Conservation (phyloP, 2,888 invertebrate genomes). For the Pteria penguin region DNA sequence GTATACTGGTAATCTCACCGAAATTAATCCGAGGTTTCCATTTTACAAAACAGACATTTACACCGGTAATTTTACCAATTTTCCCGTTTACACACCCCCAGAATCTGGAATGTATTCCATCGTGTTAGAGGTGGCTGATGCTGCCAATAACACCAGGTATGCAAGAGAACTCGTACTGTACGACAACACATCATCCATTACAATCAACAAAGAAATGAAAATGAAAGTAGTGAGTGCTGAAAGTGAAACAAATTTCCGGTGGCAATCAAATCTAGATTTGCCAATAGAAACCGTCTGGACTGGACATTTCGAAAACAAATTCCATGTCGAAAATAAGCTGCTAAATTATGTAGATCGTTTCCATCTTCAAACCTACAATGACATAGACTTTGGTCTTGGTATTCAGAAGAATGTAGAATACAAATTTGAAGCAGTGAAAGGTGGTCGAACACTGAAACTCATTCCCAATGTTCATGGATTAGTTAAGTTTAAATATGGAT, state of each 20-base stretch:
- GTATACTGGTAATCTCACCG: constrained; percentile 8
- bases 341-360: constrained; percentile 50
- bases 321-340: constrained; percentile 46
- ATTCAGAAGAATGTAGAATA: constrained; percentile 13
- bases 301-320: constrained; percentile 53
- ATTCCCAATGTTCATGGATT: constrained; percentile 55
- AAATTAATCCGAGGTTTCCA: not conserved
- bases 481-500: constrained; percentile 45
- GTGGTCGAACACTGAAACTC: constrained; percentile 41
- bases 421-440: constrained; percentile 49
- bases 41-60: not conserved
- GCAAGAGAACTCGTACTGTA: constrained; percentile 55
- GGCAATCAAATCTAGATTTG: constrained; percentile 42
- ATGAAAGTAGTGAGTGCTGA: constrained; percentile 43
- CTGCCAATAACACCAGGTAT: constrained; percentile 59
- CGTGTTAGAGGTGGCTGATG: constrained; percentile 55
- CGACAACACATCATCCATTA: constrained; percentile 48
- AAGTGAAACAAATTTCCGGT: constrained; percentile 40
- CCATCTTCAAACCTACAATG: constrained; percentile 39
- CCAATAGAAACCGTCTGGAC: constrained; percentile 46
- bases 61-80: not conserved
- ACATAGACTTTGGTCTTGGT: constrained; percentile 25
- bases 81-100: constrained; percentile 38
- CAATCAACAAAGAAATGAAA: constrained; percentile 8
- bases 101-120: constrained; percentile 55